Evolutionary conservation across 2,888 invertebrate species (phyloP), one percentile per base, ranked within the genome.

Genomic region (Ormyrus nitidulus): DNA sequence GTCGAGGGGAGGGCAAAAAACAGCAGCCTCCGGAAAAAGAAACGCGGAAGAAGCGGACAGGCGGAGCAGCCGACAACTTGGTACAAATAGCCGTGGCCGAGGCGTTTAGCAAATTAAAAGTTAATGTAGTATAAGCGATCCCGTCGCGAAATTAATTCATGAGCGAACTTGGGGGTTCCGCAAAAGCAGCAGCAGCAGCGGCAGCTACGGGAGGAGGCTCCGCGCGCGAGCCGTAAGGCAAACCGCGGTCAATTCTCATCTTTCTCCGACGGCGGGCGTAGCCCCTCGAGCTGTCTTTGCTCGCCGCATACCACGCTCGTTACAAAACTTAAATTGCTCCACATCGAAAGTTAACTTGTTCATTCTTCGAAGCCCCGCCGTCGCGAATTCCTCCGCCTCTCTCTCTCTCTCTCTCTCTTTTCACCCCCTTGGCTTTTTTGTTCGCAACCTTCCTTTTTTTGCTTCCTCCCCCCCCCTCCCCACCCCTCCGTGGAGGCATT

Each of bases 301-400:
- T 66, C 19, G n/a, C 65, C 84, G 84, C 85, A 83, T 83, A 84
- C 83, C 83, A 81, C 81, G 84, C 86, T 86, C 83, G 86, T 86
- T 86, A 85, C 85, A 84, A 87, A 84, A 87, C 86, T 86, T 86
- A 86, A 87, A 86, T 86, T 87, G 86, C 85, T 86, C 84, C 84
- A 84, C 86, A 86, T 86, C 84, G 85, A 86, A 85, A 86, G 85
- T 86, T 86, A 85, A 86, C 85, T 85, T 84, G 84, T 83, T 85
- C 84, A 83, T 86, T 86, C 86, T 85, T 85, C 84, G 81, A 59
- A 61, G 66, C 51, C 13, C 54, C 13, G 58, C 13, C 62, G 4
- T 13, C 54, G 54, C 49, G 69, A 77, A 80, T 80, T 77, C 70
- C 54, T 51, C 48, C 8, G 19, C 10, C 13, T n/a, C 53, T 19